phyloP scores from a whole-genome alignment of 2,113 vertebrate species.

The Natator depressus region DNA sequence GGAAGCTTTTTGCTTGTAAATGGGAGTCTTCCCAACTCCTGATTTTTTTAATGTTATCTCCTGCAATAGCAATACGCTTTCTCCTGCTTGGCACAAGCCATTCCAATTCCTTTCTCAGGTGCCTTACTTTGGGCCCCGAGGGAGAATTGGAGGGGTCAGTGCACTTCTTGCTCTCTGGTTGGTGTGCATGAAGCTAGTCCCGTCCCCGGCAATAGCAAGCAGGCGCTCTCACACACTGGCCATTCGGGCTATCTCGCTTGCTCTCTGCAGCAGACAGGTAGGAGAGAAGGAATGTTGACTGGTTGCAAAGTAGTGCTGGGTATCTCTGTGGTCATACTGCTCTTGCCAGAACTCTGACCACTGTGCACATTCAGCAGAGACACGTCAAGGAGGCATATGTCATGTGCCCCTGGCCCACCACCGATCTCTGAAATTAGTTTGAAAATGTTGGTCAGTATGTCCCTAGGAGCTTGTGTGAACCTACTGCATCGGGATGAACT shows the following conservation, averaged over 20 bases:
- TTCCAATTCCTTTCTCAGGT: neutral
- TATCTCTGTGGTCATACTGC: neutral
- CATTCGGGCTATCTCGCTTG: neutral
- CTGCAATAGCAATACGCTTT: neutral
- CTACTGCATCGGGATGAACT: neutral
- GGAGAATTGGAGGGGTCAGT: neutral
- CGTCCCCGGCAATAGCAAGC: neutral
- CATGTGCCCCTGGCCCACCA: neutral
- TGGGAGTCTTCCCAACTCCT: too few relatives aligned
- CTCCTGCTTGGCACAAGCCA: neutral
- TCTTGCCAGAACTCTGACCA: neutral
- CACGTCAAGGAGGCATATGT: neutral
- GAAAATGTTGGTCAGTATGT: neutral
- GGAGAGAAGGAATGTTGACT: neutral
- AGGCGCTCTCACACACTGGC: neutral
- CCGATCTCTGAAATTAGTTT: neutral
- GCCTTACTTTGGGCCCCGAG: neutral
- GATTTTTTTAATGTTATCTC: neutral
- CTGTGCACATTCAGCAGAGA: neutral
- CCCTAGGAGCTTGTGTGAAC: neutral
- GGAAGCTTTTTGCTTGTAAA: neutral
- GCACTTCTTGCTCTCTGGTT: neutral
- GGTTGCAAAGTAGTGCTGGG: neutral
- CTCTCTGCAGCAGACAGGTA: neutral
- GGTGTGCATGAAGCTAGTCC: neutral